Evolutionary conservation across 2,113 vertebrate genomes (phyloP), one percentile per base, ranked within the genome.

Genomic region (Turnix velox): DNA sequence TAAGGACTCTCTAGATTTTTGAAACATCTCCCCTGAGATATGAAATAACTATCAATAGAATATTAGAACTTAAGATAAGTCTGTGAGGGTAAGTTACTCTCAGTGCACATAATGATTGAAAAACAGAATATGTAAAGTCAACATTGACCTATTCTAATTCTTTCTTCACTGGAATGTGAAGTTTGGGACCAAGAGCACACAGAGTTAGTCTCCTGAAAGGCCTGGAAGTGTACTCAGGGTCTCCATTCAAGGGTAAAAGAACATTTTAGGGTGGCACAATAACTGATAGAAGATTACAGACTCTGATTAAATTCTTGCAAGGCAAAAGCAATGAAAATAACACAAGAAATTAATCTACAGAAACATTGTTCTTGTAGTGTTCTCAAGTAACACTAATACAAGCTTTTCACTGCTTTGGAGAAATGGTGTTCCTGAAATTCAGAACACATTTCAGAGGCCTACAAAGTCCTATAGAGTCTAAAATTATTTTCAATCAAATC

Each of bases 281-380:
- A 84, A 87, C 62, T 73, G 54, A 61, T 54, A 69, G 69, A 95
- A 92, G 55, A 93, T 92, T 87, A 79, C 31, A 66, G 77, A 62
- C 14, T 76, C 58, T 58, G 55, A 92, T 92, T 92, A 85, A 92
- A 92, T 89, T 89, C 76, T 27, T 69, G 42, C 58, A 75, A 81
- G 59, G 48, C 80, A 92, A 94, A 93, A 92, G 54, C 66, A 74
- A 42, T 62, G 51, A 76, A 94, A 94, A 94, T 66, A 87, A 24
- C 3, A 0, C 58, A 68, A 93, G 54, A 92, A 95, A 93, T 89
- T 96, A 92, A 91, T 95, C 95, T 92, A 76, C 45, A 84, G 83
- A 78, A 79, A 94, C 73, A 93, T 49, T 0, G 0, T 46, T 80
- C 71, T 87, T 76, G 59, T 76, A 93, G 87, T 37, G 6, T 92